Evolutionary conservation across 2,888 invertebrate genomes (phyloP).

Genomic region (Bimastos eiseni): DNA sequence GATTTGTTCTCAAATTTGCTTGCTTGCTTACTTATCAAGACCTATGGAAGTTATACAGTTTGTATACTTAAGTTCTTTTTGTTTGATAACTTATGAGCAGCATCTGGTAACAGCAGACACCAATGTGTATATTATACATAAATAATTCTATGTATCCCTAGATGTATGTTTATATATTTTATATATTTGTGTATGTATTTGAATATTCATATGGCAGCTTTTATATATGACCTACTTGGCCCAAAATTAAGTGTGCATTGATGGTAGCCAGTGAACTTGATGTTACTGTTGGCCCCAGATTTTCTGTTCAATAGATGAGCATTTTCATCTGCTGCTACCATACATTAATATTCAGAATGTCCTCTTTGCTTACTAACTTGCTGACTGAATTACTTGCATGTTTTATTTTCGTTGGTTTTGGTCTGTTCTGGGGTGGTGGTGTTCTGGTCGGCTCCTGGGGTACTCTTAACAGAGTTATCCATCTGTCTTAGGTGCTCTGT

Average conservation of each 20-base stretch:
- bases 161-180: neutral
- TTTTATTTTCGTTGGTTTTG: neutral
- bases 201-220: neutral
- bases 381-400: neutral
- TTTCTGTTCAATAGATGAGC: neutral
- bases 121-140: too few species aligned
- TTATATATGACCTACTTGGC: neutral
- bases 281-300: neutral
- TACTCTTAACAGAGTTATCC: too few species aligned
- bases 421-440: neutral
- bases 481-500: neutral
- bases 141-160: too few species aligned
- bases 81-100: neutral
- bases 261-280: neutral
- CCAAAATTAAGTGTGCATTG: neutral
- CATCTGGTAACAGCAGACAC: neutral
- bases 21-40: too few species aligned
- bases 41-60: too few species aligned
- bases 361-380: neutral
- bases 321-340: neutral
- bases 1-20: too few species aligned
- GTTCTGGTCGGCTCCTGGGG: too few species aligned
- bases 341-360: slow-evolving; percentile 7
- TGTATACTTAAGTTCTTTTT: neutral
- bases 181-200: neutral